phyloP scores from a whole-genome alignment of 2,797 vertebrate species.

The Microhierax caerulescens region DNA sequence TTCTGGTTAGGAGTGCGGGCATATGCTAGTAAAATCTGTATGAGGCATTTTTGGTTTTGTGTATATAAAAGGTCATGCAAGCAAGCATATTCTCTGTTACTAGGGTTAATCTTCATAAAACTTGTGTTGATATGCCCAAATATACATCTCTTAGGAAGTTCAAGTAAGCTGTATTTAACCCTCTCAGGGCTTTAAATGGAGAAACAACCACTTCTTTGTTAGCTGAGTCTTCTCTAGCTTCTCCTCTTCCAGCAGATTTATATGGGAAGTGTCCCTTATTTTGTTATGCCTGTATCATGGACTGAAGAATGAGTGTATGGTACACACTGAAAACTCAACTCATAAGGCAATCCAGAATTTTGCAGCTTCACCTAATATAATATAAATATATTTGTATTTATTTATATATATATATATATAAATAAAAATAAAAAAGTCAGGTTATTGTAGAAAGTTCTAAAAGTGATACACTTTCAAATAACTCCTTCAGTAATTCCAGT shows the following conservation, averaged over 20 bases:
- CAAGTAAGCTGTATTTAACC: neutral
- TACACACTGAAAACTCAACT: neutral
- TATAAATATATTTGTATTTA: too few relatives aligned
- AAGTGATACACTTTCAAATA: neutral
- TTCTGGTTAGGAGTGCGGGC: neutral
- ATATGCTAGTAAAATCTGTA: neutral
- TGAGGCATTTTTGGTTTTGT: neutral
- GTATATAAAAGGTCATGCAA: neutral
- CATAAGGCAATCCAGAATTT: neutral
- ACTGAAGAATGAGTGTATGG: neutral
- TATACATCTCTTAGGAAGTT: neutral
- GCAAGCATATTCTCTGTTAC: neutral
- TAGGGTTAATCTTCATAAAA: neutral
- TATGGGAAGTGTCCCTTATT: neutral
- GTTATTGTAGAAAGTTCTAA: neutral
- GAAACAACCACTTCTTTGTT: neutral
- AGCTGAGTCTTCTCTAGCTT: neutral
- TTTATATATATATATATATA: too few relatives aligned
- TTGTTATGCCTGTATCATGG: neutral
- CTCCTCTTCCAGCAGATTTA: neutral
- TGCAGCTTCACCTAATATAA: neutral
- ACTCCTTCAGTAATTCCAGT: neutral
- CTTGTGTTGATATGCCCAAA: neutral
- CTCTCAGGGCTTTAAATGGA: neutral
- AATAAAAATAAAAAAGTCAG: neutral